A percentile compares a stretch with the other conserved stretches of the same genome.
Evolutionary conservation across 2,797 vertebrate genomes (phyloP).

Genomic region (Fratercula arctica): DNA sequence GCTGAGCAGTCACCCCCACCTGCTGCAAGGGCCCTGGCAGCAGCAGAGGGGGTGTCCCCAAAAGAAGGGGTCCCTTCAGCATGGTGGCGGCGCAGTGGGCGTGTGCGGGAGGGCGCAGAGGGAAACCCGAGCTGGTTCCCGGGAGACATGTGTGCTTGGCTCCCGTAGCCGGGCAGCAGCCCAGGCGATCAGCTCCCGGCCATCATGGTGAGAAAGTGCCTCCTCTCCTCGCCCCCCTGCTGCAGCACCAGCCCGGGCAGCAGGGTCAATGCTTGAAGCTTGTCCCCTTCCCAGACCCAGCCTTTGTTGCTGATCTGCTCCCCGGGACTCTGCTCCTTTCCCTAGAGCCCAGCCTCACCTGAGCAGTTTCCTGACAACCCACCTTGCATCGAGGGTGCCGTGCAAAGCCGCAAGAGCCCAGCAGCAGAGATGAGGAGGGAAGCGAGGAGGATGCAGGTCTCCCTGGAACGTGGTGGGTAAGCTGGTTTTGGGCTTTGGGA

Average conservation of each 20-base stretch:
- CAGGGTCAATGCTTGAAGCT: accelerated
- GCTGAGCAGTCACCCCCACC: neutral
- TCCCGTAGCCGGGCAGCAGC: neutral
- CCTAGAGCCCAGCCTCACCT: neutral
- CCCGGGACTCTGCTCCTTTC: neutral
- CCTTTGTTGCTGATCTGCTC: neutral
- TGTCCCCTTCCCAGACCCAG: too few relatives aligned
- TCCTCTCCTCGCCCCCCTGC: neutral
- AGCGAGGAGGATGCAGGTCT: neutral
- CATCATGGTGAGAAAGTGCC: neutral
- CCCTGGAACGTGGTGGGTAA: neutral
- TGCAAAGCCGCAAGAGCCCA: neutral
- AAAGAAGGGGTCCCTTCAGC: neutral
- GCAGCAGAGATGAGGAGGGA: neutral
- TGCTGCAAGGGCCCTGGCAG: neutral
- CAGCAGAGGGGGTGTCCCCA: too few relatives aligned
- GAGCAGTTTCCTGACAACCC: neutral
- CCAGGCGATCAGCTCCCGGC: neutral
- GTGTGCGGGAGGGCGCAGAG: neutral
- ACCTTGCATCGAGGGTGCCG: accelerated
- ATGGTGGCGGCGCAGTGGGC: accelerated
- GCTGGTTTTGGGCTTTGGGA: neutral
- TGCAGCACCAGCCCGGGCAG: neutral
- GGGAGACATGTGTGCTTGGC: accelerated
- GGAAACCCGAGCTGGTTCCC: neutral